Conservation (phyloP, 1,140 invertebrate species). For the Rhagoletis pomonella region DNA sequence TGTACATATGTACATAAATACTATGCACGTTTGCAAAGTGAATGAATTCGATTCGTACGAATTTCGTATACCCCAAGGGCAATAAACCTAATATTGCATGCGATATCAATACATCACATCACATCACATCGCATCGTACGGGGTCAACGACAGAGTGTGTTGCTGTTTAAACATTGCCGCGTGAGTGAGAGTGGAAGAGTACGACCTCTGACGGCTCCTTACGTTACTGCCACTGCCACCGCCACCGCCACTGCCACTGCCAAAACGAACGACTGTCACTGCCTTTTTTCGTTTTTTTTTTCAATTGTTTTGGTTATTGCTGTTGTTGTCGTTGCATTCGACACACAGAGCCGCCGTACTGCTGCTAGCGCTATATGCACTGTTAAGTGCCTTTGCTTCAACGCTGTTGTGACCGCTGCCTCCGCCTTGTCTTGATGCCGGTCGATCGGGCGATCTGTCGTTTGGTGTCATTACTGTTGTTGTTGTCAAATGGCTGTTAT, state of each 20-base stretch:
- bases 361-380: neutral
- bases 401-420: neutral
- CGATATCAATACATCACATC: constrained; percentile 57
- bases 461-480: neutral
- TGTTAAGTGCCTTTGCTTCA: constrained; percentile 10
- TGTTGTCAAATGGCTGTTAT: constrained; percentile 13
- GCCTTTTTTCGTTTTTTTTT: neutral
- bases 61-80: constrained; percentile 53
- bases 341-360: neutral
- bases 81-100: constrained; percentile 57
- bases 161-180: constrained; percentile 19
- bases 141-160: constrained; percentile 51
- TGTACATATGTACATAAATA: neutral
- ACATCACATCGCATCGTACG: constrained; percentile 48
- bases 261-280: neutral
- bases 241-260: constrained; percentile 17
- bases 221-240: constrained; percentile 26
- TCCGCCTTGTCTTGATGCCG: neutral
- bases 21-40: neutral
- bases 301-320: neutral
- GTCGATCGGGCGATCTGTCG: neutral
- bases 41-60: constrained; percentile 46
- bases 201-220: constrained; percentile 55
- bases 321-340: constrained; percentile 31
- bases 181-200: constrained; percentile 31